These are phyloP conservation scores for Apostichopus japonicus DNA, from an alignment of 35 echinoderm and acorn worm genomes.

Conservation along the genomic window DNA sequence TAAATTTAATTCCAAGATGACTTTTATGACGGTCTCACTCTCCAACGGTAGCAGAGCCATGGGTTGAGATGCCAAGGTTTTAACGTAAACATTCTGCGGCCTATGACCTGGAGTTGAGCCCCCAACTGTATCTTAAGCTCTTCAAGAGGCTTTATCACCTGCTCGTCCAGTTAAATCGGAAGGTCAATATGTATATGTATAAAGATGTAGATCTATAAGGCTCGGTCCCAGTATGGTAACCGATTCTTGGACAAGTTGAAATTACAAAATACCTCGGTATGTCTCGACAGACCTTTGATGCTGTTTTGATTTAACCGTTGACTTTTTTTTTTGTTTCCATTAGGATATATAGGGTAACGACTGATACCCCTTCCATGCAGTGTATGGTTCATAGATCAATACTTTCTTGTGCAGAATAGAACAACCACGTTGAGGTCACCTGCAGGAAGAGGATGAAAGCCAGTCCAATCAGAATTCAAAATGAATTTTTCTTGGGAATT, in stretches of 20 bases:
- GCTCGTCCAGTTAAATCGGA: neutral
- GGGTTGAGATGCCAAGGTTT: neutral
- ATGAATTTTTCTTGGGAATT: too few species aligned
- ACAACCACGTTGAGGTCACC: too few species aligned
- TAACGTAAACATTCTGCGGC: neutral
- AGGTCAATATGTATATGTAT: neutral
- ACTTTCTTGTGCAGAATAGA: too few species aligned
- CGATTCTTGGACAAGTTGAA: neutral
- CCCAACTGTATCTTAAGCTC: neutral
- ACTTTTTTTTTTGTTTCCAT: too few species aligned
- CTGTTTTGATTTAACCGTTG: too few species aligned
- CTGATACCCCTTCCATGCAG: too few species aligned
- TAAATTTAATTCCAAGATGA: neutral
- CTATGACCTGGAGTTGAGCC: neutral
- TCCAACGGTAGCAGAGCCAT: neutral
- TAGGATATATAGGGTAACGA: too few species aligned
- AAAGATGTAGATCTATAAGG: neutral
- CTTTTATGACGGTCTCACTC: neutral
- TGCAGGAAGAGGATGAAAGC: too few species aligned
- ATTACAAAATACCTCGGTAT: too few species aligned
- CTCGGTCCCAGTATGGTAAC: neutral
- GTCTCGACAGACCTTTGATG: too few species aligned
- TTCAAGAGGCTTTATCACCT: neutral
- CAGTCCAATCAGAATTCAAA: too few species aligned
- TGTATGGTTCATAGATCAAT: too few species aligned